phyloP scores from a whole-genome alignment of 2,797 vertebrate genomes.

The Argya squamiceps region DNA sequence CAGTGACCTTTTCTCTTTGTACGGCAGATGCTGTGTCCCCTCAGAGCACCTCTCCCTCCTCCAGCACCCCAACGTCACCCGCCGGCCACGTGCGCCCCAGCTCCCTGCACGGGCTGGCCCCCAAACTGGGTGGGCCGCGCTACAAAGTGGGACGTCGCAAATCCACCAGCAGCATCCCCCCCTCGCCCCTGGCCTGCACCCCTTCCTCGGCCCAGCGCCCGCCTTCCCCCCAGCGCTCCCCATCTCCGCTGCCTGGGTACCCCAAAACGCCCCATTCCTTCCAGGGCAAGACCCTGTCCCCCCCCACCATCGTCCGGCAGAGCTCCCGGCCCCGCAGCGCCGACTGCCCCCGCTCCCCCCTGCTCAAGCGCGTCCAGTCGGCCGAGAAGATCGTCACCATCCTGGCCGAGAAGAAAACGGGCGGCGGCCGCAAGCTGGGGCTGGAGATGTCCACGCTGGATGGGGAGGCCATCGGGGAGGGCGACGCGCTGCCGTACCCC shows the following conservation, averaged over 20 bases:
- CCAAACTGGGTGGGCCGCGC: constrained; percentile 88
- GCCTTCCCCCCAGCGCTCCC: constrained; percentile 88
- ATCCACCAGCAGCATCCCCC: constrained; percentile 97
- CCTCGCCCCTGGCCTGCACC: constrained; percentile 91
- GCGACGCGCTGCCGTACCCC: constrained; percentile 37
- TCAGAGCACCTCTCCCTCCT: constrained; percentile 89
- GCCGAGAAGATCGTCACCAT: constrained; percentile 87
- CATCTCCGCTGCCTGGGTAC: constrained; percentile 85
- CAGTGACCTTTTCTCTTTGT: constrained; percentile 5
- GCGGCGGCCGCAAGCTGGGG: constrained; percentile 55
- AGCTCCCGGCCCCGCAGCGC: constrained; percentile 82
- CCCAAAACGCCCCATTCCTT: constrained; percentile 83
- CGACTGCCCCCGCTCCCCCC: constrained; percentile 82
- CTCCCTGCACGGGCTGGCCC: constrained; percentile 90
- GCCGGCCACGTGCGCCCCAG: constrained; percentile 91
- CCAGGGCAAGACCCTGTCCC: constrained; percentile 88
- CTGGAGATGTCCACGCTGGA: constrained; percentile 74
- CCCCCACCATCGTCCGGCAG: constrained; percentile 86
- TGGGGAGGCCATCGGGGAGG: not conserved
- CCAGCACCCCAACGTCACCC: constrained; percentile 91
- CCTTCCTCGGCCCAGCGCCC: constrained; percentile 83
- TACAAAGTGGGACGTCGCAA: constrained; percentile 92
- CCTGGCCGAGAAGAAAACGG: constrained; percentile 81
- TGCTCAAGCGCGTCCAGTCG: constrained; percentile 93
- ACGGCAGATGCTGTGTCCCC: constrained; percentile 84